Evolutionary conservation across 35 echinoderm and acorn worm species (phyloP).

Genomic region (Ophioderma brevispina): DNA sequence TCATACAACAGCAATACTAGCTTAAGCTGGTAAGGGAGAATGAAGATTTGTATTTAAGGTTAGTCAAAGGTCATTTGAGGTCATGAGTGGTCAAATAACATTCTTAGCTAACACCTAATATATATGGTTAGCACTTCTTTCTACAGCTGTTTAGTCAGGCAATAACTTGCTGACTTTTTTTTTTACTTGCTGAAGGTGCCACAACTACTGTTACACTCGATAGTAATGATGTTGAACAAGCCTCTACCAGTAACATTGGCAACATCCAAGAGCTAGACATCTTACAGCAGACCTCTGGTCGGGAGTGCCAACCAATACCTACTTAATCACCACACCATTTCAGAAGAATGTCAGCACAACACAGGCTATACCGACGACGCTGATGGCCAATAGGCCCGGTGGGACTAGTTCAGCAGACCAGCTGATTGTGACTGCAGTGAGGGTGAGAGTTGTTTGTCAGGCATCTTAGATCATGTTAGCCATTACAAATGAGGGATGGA

Average conservation of each 20-base stretch:
- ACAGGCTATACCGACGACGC: neutral
- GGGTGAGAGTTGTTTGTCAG: neutral
- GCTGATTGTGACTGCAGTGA: neutral
- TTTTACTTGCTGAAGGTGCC: too few relatives aligned
- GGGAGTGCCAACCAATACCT: neutral
- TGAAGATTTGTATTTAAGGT: too few relatives aligned
- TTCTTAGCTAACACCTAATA: too few relatives aligned
- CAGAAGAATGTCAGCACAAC: neutral
- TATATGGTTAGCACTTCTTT: too few relatives aligned
- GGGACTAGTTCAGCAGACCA: neutral
- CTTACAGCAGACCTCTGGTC: neutral
- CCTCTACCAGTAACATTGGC: neutral
- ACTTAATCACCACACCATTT: neutral
- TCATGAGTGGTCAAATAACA: too few relatives aligned
- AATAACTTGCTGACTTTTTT: too few relatives aligned
- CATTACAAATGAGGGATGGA: too few relatives aligned
- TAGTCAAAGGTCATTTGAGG: too few relatives aligned
- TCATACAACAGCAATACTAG: too few relatives aligned
- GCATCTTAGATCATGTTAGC: too few relatives aligned
- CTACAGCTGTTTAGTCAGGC: too few relatives aligned
- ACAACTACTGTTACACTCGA: neutral
- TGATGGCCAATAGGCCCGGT: neutral
- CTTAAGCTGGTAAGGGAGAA: too few relatives aligned
- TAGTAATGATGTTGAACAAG: neutral
- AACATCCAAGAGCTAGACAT: neutral